These are phyloP conservation scores for Chelonia mydas DNA, from an alignment of 2,797 vertebrate species.

Conservation along the genomic window DNA sequence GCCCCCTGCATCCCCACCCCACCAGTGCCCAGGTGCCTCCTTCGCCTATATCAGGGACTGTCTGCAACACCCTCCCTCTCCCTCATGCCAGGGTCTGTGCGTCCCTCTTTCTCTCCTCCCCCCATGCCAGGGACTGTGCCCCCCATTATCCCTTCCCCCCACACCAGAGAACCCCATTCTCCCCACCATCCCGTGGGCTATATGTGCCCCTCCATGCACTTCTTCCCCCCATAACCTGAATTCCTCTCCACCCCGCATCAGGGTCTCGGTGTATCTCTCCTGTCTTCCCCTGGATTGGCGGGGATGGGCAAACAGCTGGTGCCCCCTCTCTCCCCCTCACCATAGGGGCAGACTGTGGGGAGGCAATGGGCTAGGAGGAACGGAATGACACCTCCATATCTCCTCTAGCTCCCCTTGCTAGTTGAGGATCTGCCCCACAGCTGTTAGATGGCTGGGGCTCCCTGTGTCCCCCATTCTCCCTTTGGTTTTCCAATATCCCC, in stretches of 20 bases:
- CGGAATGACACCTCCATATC: background rate
- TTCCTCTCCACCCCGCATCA: background rate
- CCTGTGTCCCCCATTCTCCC: background rate
- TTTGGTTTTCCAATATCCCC: too few species aligned
- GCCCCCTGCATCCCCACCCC: background rate
- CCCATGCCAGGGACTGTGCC: background rate
- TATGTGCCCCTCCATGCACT: background rate
- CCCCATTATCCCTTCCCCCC: background rate
- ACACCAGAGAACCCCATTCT: background rate
- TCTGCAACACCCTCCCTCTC: background rate
- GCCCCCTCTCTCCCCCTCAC: too few species aligned
- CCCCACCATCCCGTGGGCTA: background rate
- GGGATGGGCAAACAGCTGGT: background rate
- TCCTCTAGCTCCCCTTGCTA: background rate
- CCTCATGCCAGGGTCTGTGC: background rate
- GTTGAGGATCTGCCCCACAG: background rate
- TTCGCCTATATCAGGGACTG: background rate
- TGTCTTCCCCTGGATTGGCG: background rate
- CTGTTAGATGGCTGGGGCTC: background rate
- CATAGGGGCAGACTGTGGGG: too few species aligned
- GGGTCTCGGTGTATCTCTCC: background rate
- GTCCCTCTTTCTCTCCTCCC: background rate
- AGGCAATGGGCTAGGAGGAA: background rate
- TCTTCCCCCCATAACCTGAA: background rate
- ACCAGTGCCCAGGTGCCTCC: background rate